These are phyloP conservation scores for Drosophila tani DNA, from an alignment of 1,140 invertebrate species.

Conservation along the genomic window DNA sequence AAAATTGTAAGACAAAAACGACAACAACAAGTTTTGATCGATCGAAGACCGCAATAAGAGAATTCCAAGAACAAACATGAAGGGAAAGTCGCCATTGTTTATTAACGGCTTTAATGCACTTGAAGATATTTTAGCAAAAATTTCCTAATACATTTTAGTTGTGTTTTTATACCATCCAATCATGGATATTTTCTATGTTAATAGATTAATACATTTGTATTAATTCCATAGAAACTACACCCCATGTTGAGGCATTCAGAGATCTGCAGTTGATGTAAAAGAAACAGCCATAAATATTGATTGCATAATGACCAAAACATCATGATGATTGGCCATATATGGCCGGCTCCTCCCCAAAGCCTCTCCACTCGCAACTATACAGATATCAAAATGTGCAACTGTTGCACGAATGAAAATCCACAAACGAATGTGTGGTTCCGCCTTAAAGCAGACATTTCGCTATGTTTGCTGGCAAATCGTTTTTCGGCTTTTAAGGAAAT, in stretches of 20 bases:
- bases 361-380: constrained; percentile 32
- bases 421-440: constrained; percentile 43
- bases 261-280: constrained; percentile 7
- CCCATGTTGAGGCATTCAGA: not conserved
- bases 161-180: not conserved
- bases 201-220: too few species aligned
- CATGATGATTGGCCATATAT: constrained; percentile 49
- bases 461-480: constrained; percentile 59
- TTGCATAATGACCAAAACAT: constrained; percentile 40
- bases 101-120: constrained; percentile 10
- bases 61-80: constrained; percentile 9
- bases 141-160: too few species aligned
- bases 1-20: constrained; percentile 35
- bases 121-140: not conserved
- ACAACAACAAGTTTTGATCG: constrained; percentile 43
- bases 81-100: not conserved
- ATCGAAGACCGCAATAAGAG: constrained; percentile 35
- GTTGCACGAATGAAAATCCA: constrained; percentile 42
- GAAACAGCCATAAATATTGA: constrained; percentile 25
- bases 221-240: not conserved
- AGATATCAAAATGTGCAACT: constrained; percentile 49
- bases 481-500: constrained; percentile 63
- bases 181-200: not conserved
- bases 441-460: constrained; percentile 47
- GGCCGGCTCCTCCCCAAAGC: constrained; percentile 30